Conservation (phyloP, 2,797 vertebrate species). For the Platalea minor region DNA sequence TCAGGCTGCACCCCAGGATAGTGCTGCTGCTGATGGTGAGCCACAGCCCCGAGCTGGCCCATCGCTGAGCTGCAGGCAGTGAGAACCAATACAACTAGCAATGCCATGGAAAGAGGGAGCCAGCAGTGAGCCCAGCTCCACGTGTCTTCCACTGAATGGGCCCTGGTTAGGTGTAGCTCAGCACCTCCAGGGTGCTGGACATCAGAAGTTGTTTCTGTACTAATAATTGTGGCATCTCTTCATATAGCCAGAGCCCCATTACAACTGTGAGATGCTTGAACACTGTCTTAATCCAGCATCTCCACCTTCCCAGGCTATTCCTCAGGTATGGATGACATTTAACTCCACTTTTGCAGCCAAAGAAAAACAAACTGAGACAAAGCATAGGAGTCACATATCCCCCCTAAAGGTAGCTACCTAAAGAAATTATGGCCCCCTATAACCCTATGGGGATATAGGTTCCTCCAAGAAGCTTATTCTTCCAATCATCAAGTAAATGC, state of each 20-base stretch:
- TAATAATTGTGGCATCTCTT: neutral
- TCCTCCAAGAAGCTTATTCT: neutral
- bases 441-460: neutral
- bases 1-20: too few relatives aligned
- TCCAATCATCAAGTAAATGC: neutral
- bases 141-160: fast-evolving
- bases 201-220: neutral
- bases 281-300: neutral
- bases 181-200: neutral
- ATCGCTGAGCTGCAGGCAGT: fast-evolving
- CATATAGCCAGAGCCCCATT: neutral
- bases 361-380: neutral
- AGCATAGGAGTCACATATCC: neutral
- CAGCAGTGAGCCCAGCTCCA: neutral
- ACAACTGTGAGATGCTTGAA: neutral
- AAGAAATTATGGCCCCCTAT: neutral
- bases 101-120: neutral
- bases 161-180: neutral
- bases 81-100: fast-evolving
- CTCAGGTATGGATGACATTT: neutral
- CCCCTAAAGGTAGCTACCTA: neutral
- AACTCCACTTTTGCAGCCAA: neutral
- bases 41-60: fast-evolving
- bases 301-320: neutral
- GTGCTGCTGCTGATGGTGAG: neutral